These are phyloP conservation scores for Erpornis zantholeuca DNA, from an alignment of 2,113 vertebrate genomes.

Conservation along the genomic window DNA sequence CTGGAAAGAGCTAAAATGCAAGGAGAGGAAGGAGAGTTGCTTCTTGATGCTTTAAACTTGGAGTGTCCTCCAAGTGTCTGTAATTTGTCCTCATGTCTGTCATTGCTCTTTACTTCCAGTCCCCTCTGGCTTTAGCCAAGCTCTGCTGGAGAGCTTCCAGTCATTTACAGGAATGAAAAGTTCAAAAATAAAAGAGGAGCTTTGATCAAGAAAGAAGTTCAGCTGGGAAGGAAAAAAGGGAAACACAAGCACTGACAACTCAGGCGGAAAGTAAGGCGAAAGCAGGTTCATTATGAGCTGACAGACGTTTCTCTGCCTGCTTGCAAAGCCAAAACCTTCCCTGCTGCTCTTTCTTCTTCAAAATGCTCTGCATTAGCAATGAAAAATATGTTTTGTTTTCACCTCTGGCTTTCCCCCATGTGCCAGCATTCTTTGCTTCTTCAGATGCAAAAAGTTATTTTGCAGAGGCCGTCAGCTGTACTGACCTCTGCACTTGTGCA, in stretches of 20 bases:
- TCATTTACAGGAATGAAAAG: constrained; percentile 48
- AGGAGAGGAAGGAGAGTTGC: not conserved
- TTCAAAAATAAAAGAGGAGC: constrained; percentile 45
- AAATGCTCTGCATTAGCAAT: not conserved
- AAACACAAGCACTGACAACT: constrained; percentile 7
- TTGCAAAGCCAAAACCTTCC: constrained; percentile 8
- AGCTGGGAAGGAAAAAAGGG: constrained; percentile 4
- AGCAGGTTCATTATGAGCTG: constrained; percentile 4
- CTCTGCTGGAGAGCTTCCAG: constrained; percentile 28
- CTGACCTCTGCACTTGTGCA: not conserved
- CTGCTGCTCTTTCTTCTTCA: not conserved
- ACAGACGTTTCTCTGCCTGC: not conserved
- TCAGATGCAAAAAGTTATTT: not conserved
- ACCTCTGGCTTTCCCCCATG: not conserved
- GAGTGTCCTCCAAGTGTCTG: not conserved
- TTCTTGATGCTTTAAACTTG: not conserved
- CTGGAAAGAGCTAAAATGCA: not conserved
- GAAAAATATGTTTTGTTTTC: not conserved
- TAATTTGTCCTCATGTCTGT: not conserved
- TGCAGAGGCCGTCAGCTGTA: not conserved
- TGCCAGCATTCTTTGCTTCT: not conserved
- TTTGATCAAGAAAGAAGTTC: constrained; percentile 31
- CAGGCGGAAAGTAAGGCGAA: not conserved
- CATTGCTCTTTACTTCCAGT: constrained; percentile 32
- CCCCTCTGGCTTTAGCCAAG: not conserved